These are phyloP conservation scores for Myopa testacea DNA, from an alignment of 2,888 invertebrate genomes.

Conservation along the genomic window DNA sequence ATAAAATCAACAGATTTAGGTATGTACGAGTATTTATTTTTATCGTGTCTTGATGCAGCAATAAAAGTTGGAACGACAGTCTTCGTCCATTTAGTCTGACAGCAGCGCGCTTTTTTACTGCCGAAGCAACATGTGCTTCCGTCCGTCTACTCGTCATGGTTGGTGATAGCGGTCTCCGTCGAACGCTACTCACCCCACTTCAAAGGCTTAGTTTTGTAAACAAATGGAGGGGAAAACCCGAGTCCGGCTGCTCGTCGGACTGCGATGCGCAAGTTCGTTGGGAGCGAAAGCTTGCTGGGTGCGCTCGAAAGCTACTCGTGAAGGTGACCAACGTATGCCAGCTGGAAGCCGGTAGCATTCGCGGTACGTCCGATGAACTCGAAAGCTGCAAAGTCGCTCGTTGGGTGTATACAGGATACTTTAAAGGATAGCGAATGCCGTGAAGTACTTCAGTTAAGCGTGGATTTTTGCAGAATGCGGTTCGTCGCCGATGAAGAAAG, in stretches of 20 bases:
- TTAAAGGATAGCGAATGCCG: conserved; percentile 20
- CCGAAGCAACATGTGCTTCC: conserved; percentile 23
- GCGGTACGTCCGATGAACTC: conserved; percentile 15
- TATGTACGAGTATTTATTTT: too few species aligned
- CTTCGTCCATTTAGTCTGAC: background rate
- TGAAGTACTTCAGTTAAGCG: conserved; percentile 31
- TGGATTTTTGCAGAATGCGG: conserved; percentile 14
- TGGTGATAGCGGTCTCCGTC: background rate
- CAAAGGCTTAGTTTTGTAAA: conserved; percentile 5
- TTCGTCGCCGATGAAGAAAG: background rate
- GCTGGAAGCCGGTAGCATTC: conserved; percentile 11
- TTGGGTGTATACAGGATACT: conserved; percentile 6
- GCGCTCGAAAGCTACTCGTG: background rate
- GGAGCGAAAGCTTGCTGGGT: background rate
- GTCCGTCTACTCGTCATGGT: background rate
- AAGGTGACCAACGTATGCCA: background rate
- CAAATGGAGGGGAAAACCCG: background rate
- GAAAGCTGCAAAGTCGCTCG: background rate
- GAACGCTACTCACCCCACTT: background rate
- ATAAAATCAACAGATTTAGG: too few species aligned
- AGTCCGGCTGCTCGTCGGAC: background rate
- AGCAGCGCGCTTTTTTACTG: background rate
- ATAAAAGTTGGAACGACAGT: background rate
- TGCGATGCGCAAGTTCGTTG: conserved; percentile 1
- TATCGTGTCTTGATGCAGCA: too few species aligned